A percentile compares a stretch with the other conserved stretches of the same genome.
These are phyloP conservation scores for Agonopterix alstromeriana DNA, from an alignment of 2,888 invertebrate genomes.

Conservation along the genomic window DNA sequence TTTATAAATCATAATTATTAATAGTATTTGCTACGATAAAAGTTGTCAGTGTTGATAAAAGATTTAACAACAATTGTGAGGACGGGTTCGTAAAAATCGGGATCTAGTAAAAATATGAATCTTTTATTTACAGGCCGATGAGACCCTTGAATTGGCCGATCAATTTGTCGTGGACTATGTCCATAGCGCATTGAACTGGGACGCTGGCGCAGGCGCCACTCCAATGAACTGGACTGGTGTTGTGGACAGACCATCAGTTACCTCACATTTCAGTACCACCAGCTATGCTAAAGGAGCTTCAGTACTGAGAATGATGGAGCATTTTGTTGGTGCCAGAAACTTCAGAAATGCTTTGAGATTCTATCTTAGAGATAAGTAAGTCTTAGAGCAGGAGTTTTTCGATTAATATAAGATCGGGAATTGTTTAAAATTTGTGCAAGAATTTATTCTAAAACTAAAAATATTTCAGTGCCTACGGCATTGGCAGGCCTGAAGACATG, in stretches of 20 bases:
- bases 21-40: too few species aligned
- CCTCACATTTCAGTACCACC: slow-evolving; percentile 79
- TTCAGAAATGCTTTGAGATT: slow-evolving; percentile 76
- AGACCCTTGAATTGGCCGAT: slow-evolving; percentile 46
- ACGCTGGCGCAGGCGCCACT: slow-evolving; percentile 59
- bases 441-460: not conserved
- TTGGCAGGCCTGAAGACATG: slow-evolving; percentile 50
- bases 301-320: slow-evolving; percentile 81
- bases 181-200: slow-evolving; percentile 78
- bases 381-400: slow-evolving; percentile 4
- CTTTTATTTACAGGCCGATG: slow-evolving; percentile 41
- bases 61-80: not conserved
- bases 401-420: too few species aligned
- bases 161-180: slow-evolving; percentile 84
- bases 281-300: slow-evolving; percentile 82
- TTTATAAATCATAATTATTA: too few species aligned
- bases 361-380: slow-evolving; percentile 77
- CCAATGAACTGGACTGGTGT: slow-evolving; percentile 75
- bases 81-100: too few species aligned
- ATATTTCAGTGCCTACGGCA: slow-evolving; percentile 41
- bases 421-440: too few species aligned
- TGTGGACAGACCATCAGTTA: slow-evolving; percentile 67
- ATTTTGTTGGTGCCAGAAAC: slow-evolving; percentile 71
- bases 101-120: not conserved
- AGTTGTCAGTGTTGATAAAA: not conserved